These are phyloP conservation scores for Rhincodon typus DNA, from an alignment of 2,797 vertebrate genomes.

Conservation along the genomic window DNA sequence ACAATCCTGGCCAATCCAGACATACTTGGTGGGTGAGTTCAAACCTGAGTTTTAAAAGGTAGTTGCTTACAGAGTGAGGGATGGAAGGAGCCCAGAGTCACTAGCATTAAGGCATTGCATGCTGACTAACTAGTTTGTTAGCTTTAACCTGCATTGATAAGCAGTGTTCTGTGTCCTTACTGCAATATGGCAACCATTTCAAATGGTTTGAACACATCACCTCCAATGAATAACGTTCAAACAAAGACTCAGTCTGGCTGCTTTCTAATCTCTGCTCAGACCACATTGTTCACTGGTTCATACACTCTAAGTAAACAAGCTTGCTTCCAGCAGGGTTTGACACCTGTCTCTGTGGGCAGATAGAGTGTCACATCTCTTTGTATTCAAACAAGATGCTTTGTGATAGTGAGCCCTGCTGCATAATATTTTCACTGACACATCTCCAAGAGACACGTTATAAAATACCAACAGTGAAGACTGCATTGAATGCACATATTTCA, in stretches of 20 bases:
- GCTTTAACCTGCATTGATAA: constrained; percentile 24
- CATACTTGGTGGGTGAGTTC: not conserved
- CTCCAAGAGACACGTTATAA: constrained; percentile 36
- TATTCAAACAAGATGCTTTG: constrained; percentile 55
- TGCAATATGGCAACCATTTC: not conserved
- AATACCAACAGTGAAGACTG: not conserved
- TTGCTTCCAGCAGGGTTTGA: constrained; percentile 55
- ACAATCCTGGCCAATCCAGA: not conserved
- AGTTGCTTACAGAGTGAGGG: not conserved
- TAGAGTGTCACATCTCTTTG: constrained; percentile 45
- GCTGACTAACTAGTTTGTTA: not conserved
- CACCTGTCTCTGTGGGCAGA: constrained; percentile 59
- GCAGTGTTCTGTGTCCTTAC: not conserved
- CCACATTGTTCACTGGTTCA: constrained; percentile 47
- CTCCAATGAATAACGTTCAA: not conserved
- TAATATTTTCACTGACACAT: constrained; percentile 53
- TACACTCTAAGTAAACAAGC: constrained; percentile 48
- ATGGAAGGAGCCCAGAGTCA: not conserved
- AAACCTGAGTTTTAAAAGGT: not conserved
- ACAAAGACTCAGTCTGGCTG: constrained; percentile 9
- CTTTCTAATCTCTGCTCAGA: constrained; percentile 39
- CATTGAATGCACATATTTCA: not conserved
- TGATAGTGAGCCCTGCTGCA: constrained; percentile 52
- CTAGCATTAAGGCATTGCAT: not conserved
- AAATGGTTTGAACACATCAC: constrained; percentile 30